Conservation (phyloP, 1,140 invertebrate genomes). For the Arion vulgaris region DNA sequence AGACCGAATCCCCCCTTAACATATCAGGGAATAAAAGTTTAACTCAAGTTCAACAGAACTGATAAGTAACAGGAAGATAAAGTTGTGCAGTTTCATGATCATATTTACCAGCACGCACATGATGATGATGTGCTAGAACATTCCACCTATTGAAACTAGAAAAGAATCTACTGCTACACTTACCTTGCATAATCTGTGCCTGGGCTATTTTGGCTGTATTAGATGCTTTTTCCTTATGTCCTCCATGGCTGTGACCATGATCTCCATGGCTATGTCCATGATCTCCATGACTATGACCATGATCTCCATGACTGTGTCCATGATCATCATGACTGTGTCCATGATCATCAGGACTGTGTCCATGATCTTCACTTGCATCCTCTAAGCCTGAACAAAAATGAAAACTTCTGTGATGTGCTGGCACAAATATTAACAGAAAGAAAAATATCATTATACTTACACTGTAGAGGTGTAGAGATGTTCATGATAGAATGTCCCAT, state of each 20-base stretch:
- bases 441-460: too few relatives aligned
- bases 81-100: too few relatives aligned
- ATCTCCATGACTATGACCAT: constrained; percentile 73
- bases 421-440: too few relatives aligned
- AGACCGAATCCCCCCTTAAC: too few relatives aligned
- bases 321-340: constrained; percentile 66
- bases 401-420: background rate
- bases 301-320: constrained; percentile 73
- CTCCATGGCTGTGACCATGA: constrained; percentile 59
- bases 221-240: constrained; percentile 73
- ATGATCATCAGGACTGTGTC: constrained; percentile 64
- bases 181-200: constrained; percentile 74
- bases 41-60: too few relatives aligned
- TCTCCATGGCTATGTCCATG: constrained; percentile 65
- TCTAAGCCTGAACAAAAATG: constrained; percentile 14
- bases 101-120: too few relatives aligned
- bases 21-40: too few relatives aligned
- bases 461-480: too few relatives aligned
- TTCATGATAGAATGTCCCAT: too few relatives aligned
- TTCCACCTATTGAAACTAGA: too few relatives aligned
- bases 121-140: too few relatives aligned
- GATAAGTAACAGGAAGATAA: too few relatives aligned
- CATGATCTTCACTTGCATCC: constrained; percentile 49
- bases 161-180: background rate
- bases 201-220: constrained; percentile 72